Evolutionary conservation across 2,888 invertebrate species (phyloP), one percentile per base, ranked within the genome.

Genomic region (Melanophora roralis): DNA sequence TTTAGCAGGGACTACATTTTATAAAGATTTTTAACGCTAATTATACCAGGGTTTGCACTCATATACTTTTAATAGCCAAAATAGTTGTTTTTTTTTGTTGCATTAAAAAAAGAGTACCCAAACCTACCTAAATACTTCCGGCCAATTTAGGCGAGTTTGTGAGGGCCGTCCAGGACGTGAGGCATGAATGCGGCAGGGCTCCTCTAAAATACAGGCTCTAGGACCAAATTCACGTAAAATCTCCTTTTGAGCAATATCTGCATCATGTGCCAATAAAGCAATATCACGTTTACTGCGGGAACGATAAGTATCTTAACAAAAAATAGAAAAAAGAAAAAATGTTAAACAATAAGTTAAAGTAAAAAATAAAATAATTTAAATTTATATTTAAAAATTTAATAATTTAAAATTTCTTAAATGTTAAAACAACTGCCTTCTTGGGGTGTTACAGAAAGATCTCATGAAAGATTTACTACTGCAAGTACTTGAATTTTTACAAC

Each of bases 191-290:
- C 88, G 92, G 87, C 96, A 96, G 27, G 95, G 94, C 79, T 94
- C 93, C 84, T 95, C 95, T 85, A 94, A 94, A 83, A 96, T 92
- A 87, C 96, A 96, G 32, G 95, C 95, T 81, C 93, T 92, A 40
- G 93, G 92, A 19, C 96, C 96, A 84, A 96, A 92, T 89, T 95
- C 95, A 8, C 91, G 91, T 3, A 95, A 91, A 74, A 96, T 92
- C 89, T 93, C 93, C 88, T 95, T 95, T 90, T 96, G 96, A n/a
- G 95, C 94, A 86, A 94, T 92, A 0, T 91, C 90, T 32, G 93
- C 93, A 87, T 96, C 94, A 43, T 92, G 90, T 79, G 92, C 91
- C 73, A 91, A 84, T 4, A 88, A 87, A 34, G 88, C 85, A 7
- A 87, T 86, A n/a, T 89, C 86, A 65, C 95, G 92, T 79, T 93